Base-by-base conservation (phyloP, 2,888 invertebrate species). In the Oligia latruncula region DNA sequence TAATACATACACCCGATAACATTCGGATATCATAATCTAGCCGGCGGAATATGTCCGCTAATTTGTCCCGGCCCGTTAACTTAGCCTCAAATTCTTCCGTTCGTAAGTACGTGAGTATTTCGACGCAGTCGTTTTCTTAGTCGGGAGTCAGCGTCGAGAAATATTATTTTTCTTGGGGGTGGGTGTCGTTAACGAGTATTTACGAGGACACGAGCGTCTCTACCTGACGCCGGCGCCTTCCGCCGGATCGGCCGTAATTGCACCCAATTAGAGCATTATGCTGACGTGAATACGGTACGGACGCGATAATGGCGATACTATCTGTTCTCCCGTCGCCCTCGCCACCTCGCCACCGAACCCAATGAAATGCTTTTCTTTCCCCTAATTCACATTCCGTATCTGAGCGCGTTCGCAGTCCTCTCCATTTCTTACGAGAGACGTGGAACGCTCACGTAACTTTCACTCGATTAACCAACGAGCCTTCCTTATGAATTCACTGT, bases 201-300 rank as follows among this genome's bases (percentile, higher is more conserved):
- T 96, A 97, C 95, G 96, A 95, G 95, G 94, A 96, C 94, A 94
- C 93, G 93, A 86, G 92, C 94, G 93, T 91, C 92, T 94, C 95
- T 95, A 96, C 96, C 96, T 96, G 96, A 95, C 95, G 95, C 92
- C 92, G 94, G 93, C 89, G 94, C 94, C 95, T 95, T 95, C 95
- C 94, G 92, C 93, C 93, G 94, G 95, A 94, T 95, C 95, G 94
- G 91, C 92, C 93, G 95, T 97, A 96, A 97, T 96, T 96, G 96
- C 94, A 94, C 94, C 96, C 96, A 97, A 97, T 97, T 97, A 97
- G 96, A 96, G 94, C 95, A 96, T 97, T 95, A 96, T 95, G 96
- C 96, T 96, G 96, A 97, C 96, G 95, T 95, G 95, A 96, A 96
- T 96, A 95, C 94, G 95, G 95, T 95, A 94, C 94, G 94, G 94